These are phyloP conservation scores for Encarsia formosa DNA, from an alignment of 2,888 invertebrate species.

Conservation along the genomic window DNA sequence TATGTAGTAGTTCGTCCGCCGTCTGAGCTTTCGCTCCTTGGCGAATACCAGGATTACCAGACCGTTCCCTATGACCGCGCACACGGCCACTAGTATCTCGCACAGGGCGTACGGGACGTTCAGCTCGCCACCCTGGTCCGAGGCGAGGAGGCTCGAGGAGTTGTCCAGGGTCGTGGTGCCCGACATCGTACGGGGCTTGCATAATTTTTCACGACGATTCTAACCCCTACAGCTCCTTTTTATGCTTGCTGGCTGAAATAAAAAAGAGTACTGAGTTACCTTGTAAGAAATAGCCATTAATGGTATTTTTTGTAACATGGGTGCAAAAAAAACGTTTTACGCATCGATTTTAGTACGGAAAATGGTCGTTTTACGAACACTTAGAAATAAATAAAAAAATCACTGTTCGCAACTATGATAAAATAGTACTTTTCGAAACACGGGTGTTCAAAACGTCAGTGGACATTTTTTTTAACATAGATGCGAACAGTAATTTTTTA, in stretches of 20 bases:
- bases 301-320: too few relatives aligned
- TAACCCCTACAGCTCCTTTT: background rate
- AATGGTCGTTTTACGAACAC: too few relatives aligned
- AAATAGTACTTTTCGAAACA: background rate
- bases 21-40: slow-evolving; percentile 70
- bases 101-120: slow-evolving; percentile 74
- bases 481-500: too few relatives aligned
- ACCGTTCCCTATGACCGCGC: slow-evolving; percentile 79
- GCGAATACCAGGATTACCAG: slow-evolving; percentile 84
- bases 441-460: too few relatives aligned
- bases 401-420: background rate
- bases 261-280: too few relatives aligned
- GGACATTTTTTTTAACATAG: too few relatives aligned
- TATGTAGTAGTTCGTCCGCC: slow-evolving; percentile 89
- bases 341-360: background rate
- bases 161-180: background rate
- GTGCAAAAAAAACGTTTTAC: background rate
- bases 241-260: too few relatives aligned
- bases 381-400: background rate
- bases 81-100: slow-evolving; percentile 76
- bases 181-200: background rate
- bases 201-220: background rate
- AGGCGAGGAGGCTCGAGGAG: background rate
- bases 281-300: too few relatives aligned
- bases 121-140: slow-evolving; percentile 52